Base-by-base conservation (phyloP, 1,140 invertebrate genomes). In the Daktulosphaira vitifoliae region DNA sequence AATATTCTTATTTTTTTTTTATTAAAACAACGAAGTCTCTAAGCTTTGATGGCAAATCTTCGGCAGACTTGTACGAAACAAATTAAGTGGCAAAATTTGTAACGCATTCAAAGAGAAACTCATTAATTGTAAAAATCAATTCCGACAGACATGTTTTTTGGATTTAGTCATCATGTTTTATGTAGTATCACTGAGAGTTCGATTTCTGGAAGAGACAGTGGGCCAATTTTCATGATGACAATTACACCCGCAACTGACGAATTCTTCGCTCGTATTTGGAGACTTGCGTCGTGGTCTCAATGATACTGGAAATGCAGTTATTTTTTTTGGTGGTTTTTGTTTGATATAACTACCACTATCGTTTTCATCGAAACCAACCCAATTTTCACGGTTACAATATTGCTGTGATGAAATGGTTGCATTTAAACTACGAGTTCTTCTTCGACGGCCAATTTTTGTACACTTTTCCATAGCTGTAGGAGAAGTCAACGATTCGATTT, bases 161-260 rank as follows among this genome's bases (percentile, higher is more conserved):
- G n/a, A n/a, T n/a, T n/a, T n/a, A n/a, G n/a, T n/a, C n/a, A n/a
- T n/a, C n/a, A n/a, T n/a, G n/a, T n/a, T 59, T 29, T 15, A 59
- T 11, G 54, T 59, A 23, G 54, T 59, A 16, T 59, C 54, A 16
- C 39, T 59, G n/a, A n/a, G n/a, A n/a, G n/a, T n/a, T 2, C 42
- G 16, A n/a, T 62, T 46, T 1, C 53, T 44, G 33, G 33, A 42
- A n/a, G 38, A 46, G 8, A 48, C 52, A 6, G 29, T 16, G 13
- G 42, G 56, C 42, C 56, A 48, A 9, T 16, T 16, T 15, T 59
- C 53, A 9, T 44, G 54, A 16, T 62, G 56, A 46, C 56, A 62
- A 25, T 62, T 25, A 18, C 56, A 62, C 2, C 56, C 26, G 16
- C 56, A 62, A 8, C 33, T 29, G 39, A 4, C 39, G 11, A 15